These are phyloP conservation scores for Caenorhabditis afra DNA, from an alignment of 2,888 invertebrate species.

Conservation along the genomic window DNA sequence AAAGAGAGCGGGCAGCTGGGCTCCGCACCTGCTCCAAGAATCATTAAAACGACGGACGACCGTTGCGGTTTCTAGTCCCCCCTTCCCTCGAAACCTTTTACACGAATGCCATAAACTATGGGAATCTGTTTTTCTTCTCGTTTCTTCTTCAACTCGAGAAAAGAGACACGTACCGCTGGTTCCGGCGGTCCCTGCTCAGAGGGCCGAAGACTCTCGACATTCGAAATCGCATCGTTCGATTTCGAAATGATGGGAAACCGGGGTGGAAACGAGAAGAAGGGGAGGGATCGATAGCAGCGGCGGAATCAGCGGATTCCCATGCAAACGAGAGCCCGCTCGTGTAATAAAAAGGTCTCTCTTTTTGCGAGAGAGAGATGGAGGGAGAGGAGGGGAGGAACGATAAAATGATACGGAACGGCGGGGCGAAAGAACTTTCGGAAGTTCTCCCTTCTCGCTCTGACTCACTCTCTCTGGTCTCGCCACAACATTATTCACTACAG, in stretches of 20 bases:
- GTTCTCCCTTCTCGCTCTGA: neutral
- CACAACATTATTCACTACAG: too few species aligned
- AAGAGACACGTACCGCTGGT: constrained; percentile 19
- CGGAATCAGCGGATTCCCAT: constrained; percentile 16
- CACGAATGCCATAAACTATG: too few species aligned
- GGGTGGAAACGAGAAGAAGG: too few species aligned
- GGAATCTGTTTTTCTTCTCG: too few species aligned
- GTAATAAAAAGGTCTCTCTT: neutral
- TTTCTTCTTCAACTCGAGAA: too few species aligned
- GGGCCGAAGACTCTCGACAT: constrained; percentile 12
- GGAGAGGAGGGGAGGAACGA: neutral
- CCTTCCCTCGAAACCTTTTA: too few species aligned
- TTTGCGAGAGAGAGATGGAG: neutral
- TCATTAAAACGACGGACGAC: too few species aligned
- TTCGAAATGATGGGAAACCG: constrained; percentile 17
- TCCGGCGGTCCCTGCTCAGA: neutral
- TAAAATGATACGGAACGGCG: constrained; percentile 4
- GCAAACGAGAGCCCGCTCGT: constrained; percentile 23
- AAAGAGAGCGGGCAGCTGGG: neutral
- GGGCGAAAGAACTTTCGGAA: neutral
- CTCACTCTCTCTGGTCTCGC: too few species aligned
- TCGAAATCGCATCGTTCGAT: constrained; percentile 26
- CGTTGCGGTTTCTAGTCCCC: neutral
- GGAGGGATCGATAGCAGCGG: constrained; percentile 1
- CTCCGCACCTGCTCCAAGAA: too few species aligned